Base-by-base conservation (phyloP, 2,797 vertebrate species). In the Malurus splendens region DNA sequence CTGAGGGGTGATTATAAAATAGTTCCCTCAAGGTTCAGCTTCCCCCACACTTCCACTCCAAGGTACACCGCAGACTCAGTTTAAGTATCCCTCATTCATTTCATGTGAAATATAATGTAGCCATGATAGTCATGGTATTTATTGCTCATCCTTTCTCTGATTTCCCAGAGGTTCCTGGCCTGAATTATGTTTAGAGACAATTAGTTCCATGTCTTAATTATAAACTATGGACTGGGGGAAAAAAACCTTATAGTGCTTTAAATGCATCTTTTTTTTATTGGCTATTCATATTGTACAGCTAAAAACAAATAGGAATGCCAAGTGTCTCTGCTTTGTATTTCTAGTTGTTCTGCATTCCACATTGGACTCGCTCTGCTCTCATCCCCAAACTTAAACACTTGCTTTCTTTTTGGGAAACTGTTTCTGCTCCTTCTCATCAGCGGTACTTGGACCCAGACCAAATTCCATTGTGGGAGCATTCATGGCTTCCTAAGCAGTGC, bases 151-250 rank as follows among this genome's bases (percentile, higher is more conserved):
- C 62, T 75, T 86, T 84, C 44, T 72, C 38, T 92, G 73, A 75
- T 87, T 41, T 48, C 8, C 18, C 27, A 41, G 54, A 86, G 80
- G 41, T 86, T 92, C 41, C 44, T 91, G 81, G n/a, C 61, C 57
- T 92, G 61, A 82, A 74, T 90, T 93, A 65, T 61, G 32, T 70
- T 86, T 74, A 78, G 36, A 75, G 51, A 25, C 79, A 70, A n/a
- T 83, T 90, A 83, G 66, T 89, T 88, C 47, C n/a, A 55, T 3
- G 2, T 62, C 75, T 93, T 91, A 92, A 68, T 88, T 88, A 68
- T 62, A 72, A 89, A 72, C n/a, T 56, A 24, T 65, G 74, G 38
- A 52, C 79, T 81, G n/a, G 20, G 5, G 2, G 6, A 38, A 61
- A 81, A 70, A 61, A 55, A 55, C 45, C 15, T 52, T 85, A 25